Base-by-base conservation (phyloP, 2,888 invertebrate genomes). In the Lithosia quadra region DNA sequence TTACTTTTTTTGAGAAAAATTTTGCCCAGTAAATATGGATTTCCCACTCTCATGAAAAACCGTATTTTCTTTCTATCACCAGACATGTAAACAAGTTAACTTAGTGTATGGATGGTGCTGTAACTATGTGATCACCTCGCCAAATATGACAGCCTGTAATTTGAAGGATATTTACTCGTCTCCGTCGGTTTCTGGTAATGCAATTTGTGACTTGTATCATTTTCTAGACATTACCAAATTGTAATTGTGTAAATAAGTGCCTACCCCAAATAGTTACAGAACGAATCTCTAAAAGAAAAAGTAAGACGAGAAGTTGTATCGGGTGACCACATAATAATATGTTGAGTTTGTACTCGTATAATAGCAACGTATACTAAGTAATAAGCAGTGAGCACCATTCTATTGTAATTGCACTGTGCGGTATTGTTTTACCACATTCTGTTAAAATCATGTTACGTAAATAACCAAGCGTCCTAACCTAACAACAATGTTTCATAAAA, bases 1-100 rank as follows among this genome's bases (percentile, higher is more conserved):
- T 67, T 57, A 57, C 33, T 28, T 43, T 67, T 28, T 65, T 49
- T 2, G 28, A 28, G 4, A 11, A n/a, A 62, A n/a, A 28, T 7
- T n/a, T 24, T 62, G n/a, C 11, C 18, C 10, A 49, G 49, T 62
- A 28, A 62, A 62, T 11, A 15, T 43, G 3, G n/a, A 43, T 62
- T 43, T 62, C 33, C 22, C 10, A 49, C 28, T 62, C 21, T 28
- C 10, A 28, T 28, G 11, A 49, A 49, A 36, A 62, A 11, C 24
- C n/a, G 13, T n/a, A 43, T 15, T 61, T 18, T 43, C 18, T 43
- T 43, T 18, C 43, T 43, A 43, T n/a, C 49, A 18, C n/a, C 9
- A 18, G 18, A 49, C n/a, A 43, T 5, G 1, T 15, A 18, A 43
- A n/a, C n/a, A 49, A 49, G 18, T n/a, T n/a, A 9, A 0, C 18